A percentile compares a stretch with the other conserved stretches of the same genome.
Conservation (phyloP, 2,888 invertebrate genomes). For the Ganaspis brasiliensis region DNA sequence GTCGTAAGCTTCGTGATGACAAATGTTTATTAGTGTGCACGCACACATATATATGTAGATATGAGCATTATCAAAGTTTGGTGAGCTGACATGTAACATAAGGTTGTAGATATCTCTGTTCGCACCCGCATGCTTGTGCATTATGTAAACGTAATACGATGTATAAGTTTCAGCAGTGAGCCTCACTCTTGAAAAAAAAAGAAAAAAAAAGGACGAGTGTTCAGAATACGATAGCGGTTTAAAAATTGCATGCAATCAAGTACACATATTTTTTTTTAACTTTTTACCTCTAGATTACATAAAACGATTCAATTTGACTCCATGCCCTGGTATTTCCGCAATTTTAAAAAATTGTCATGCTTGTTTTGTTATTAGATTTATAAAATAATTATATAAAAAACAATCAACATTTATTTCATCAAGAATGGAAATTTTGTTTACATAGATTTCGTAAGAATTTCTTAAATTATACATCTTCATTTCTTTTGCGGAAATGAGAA, state of each 20-base stretch:
- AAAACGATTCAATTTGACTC: not conserved
- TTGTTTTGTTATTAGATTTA: too few species aligned
- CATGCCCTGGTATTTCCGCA: not conserved
- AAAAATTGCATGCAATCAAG: not conserved
- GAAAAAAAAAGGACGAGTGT: not conserved
- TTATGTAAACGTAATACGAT: conserved; percentile 26
- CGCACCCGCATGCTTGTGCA: conserved; percentile 31
- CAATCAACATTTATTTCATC: too few species aligned
- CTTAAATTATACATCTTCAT: too few species aligned
- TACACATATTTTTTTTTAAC: not conserved
- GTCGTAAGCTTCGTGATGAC: not conserved
- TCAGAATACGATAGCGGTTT: conserved; percentile 25
- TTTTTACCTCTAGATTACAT: not conserved
- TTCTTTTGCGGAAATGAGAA: not conserved
- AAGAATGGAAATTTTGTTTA: too few species aligned
- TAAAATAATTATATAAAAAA: too few species aligned
- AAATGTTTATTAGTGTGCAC: not conserved
- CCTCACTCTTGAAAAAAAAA: not conserved
- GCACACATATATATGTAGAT: not conserved
- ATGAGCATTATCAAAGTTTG: conserved; percentile 18
- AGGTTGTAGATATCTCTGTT: conserved; percentile 29
- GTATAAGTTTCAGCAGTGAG: not conserved
- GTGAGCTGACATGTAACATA: conserved; percentile 17
- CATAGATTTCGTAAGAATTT: too few species aligned
- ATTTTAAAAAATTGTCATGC: not conserved